A percentile compares a stretch with the other conserved stretches of the same genome.
phyloP scores from a whole-genome alignment of 2,888 invertebrate species.

The Antheraea assamensis region DNA sequence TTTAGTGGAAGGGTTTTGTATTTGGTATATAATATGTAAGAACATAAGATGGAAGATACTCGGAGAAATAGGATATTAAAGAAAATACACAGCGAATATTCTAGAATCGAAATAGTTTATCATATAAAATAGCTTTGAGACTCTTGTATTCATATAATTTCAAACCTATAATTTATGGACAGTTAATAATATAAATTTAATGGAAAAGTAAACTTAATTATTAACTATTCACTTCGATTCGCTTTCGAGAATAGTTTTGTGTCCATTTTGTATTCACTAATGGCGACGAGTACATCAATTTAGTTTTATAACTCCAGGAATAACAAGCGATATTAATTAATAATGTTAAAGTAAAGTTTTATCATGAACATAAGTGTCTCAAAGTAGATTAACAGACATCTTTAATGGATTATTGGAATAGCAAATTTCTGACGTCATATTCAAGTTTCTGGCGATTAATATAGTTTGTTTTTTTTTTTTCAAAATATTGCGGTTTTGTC shows the following conservation, averaged over 20 bases:
- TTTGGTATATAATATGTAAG: background rate
- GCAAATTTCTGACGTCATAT: too few species aligned
- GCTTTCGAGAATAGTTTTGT: background rate
- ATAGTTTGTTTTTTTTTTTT: too few species aligned
- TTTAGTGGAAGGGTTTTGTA: constrained; percentile 7
- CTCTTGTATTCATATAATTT: too few species aligned
- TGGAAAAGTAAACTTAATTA: background rate
- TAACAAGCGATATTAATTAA: background rate
- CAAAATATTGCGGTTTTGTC: too few species aligned
- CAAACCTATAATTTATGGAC: background rate
- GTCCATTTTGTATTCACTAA: background rate
- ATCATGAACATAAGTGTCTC: too few species aligned
- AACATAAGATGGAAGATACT: background rate
- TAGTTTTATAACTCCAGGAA: background rate
- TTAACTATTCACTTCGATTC: background rate
- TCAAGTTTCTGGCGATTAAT: too few species aligned
- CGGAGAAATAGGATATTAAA: background rate
- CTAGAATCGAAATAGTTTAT: background rate
- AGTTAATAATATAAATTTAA: background rate
- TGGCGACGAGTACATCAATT: background rate
- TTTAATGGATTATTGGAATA: too few species aligned
- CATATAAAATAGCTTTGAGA: background rate
- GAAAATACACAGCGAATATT: background rate
- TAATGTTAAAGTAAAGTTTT: background rate
- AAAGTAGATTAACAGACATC: too few species aligned